A percentile compares a stretch with the other conserved stretches of the same genome.
phyloP scores from a whole-genome alignment of 2,113 vertebrate species.

The Glareola pratincola region DNA sequence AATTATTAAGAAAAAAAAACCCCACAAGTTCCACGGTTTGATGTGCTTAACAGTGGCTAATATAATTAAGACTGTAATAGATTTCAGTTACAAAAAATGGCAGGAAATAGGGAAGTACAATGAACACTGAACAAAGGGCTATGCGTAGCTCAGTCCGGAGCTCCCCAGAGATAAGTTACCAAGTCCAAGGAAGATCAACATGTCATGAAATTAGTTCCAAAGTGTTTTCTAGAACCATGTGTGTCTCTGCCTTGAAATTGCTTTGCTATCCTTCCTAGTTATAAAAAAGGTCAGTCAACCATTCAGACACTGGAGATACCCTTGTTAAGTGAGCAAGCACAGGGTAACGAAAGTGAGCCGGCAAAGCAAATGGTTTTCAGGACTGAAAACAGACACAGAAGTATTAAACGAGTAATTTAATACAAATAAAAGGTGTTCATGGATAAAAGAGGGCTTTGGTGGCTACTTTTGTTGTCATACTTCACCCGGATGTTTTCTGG shows the following conservation, averaged over 20 bases:
- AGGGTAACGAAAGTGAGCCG: neutral
- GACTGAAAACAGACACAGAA: neutral
- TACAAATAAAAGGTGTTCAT: neutral
- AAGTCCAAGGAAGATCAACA: neutral
- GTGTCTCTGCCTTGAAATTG: neutral
- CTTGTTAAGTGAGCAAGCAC: neutral
- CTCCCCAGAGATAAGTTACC: neutral
- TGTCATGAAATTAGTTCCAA: conserved; percentile 24
- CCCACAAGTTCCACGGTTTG: neutral
- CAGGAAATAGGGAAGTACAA: conserved; percentile 17
- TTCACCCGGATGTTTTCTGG: neutral
- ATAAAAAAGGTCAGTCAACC: neutral
- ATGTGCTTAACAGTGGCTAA: conserved; percentile 39
- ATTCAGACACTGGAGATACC: neutral
- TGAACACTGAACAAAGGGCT: neutral
- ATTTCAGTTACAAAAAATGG: conserved; percentile 26
- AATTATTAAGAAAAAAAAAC: neutral
- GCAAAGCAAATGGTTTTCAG: neutral
- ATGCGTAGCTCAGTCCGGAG: neutral
- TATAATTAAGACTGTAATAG: conserved; percentile 30
- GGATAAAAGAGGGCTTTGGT: neutral
- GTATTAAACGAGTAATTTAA: neutral
- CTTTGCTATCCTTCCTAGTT: neutral
- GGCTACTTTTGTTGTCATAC: neutral
- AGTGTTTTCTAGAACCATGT: neutral